Evolutionary conservation across 2,888 invertebrate species (phyloP).

Genomic region (Dryocosmus kuriphilus): DNA sequence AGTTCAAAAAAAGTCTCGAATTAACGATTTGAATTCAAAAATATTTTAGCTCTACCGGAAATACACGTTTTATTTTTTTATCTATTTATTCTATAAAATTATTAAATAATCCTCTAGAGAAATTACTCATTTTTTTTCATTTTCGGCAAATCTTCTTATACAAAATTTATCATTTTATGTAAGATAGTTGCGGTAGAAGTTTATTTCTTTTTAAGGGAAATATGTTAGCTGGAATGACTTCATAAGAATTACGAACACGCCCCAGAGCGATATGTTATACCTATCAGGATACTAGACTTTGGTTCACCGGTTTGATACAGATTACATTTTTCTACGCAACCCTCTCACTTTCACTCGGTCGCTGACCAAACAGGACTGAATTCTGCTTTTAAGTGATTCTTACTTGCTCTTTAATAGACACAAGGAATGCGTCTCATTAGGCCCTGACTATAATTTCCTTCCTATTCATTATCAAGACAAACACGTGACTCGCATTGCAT

Average conservation of each 20-base stretch:
- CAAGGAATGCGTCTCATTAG: constrained; percentile 51
- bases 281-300: constrained; percentile 11
- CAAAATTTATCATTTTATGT: too few species aligned
- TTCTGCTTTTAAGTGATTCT: constrained; percentile 60
- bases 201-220: background rate
- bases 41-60: background rate
- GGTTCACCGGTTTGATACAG: constrained; percentile 39
- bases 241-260: constrained; percentile 14
- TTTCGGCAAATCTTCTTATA: background rate
- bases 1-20: constrained; percentile 26
- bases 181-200: background rate
- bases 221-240: background rate
- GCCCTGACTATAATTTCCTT: constrained; percentile 47
- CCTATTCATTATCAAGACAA: constrained; percentile 52
- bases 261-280: constrained; percentile 12
- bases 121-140: background rate
- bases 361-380: constrained; percentile 57
- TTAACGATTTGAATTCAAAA: constrained; percentile 43
- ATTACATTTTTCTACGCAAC: constrained; percentile 61
- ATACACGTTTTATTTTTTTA: background rate
- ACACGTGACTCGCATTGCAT: background rate
- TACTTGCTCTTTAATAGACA: constrained; percentile 47
- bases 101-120: too few species aligned
- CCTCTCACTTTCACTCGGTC: constrained; percentile 71
- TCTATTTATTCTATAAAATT: too few species aligned